Evolutionary conservation across 2,113 vertebrate genomes (phyloP).

Genomic region (Erpornis zantholeuca): DNA sequence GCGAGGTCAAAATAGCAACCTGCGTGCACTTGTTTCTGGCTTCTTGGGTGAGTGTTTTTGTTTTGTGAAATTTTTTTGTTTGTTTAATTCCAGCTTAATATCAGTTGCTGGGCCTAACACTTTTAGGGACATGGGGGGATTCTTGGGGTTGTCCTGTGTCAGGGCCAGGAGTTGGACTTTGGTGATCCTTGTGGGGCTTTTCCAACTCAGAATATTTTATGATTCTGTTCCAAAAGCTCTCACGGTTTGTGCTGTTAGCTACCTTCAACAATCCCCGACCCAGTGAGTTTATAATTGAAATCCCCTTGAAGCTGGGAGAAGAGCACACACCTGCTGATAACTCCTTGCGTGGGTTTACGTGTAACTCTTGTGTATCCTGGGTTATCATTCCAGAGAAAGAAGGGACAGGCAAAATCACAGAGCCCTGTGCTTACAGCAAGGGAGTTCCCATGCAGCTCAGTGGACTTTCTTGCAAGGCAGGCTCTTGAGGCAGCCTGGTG

Average conservation of each 20-base stretch:
- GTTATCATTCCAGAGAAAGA: not conserved
- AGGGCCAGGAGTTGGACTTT: not conserved
- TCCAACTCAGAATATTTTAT: not conserved
- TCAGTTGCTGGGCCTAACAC: rapidly evolving
- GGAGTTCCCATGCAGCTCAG: rapidly evolving
- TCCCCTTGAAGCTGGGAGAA: not conserved
- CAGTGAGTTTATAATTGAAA: not conserved
- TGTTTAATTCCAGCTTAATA: not conserved
- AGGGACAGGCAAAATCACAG: not conserved
- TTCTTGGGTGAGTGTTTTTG: not conserved
- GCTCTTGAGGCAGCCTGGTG: not conserved
- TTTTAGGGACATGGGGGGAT: not conserved
- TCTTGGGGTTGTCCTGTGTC: not conserved
- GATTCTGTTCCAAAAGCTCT: not conserved
- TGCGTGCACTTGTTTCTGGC: not conserved
- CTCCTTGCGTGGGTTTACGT: rapidly evolving
- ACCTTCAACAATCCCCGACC: not conserved
- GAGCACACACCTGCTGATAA: not conserved
- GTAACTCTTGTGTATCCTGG: not conserved
- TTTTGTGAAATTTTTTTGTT: not conserved
- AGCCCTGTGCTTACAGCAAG: not conserved
- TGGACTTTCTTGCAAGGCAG: not conserved
- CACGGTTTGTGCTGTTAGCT: not conserved
- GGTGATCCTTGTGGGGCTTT: not conserved
- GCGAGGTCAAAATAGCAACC: not conserved